Percentiles rank a stretch among this genome's conserved stretches.
Evolutionary conservation across 2,888 invertebrate genomes (phyloP).

Genomic region (Lasioglossum vierecki): DNA sequence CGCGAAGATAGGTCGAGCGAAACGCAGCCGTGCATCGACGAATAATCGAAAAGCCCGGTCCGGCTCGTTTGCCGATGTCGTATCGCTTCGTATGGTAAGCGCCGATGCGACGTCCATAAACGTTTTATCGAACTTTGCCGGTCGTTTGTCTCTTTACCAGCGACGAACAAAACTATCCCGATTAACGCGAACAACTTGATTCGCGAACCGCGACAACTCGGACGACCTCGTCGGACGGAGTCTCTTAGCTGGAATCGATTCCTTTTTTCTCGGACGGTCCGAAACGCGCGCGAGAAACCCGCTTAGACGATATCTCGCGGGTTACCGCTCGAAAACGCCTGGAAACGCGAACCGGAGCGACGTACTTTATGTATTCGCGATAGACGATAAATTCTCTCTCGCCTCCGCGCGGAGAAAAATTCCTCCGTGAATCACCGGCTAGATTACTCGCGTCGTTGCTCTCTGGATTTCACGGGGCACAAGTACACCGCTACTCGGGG

Average conservation of each 20-base stretch:
- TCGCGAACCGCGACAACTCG: neutral
- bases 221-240: constrained; percentile 34
- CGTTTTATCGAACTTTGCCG: constrained; percentile 36
- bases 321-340: constrained; percentile 40
- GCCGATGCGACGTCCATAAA: constrained; percentile 40
- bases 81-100: constrained; percentile 54
- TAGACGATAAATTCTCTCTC: constrained; percentile 59
- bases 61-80: constrained; percentile 23
- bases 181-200: constrained; percentile 20
- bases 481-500: constrained; percentile 58
- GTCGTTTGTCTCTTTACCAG: constrained; percentile 38
- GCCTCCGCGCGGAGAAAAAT: constrained; percentile 58
- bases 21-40: constrained; percentile 55
- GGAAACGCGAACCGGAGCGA: constrained; percentile 37
- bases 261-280: neutral
- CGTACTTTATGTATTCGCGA: constrained; percentile 54
- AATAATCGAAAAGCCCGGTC: constrained; percentile 60
- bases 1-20: constrained; percentile 63
- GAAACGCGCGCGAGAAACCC: constrained; percentile 13
- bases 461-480: constrained; percentile 67
- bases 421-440: constrained; percentile 67
- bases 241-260: neutral
- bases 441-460: constrained; percentile 66
- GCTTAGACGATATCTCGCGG: constrained; percentile 30
- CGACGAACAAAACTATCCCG: constrained; percentile 13